Conservation (phyloP, 2,888 invertebrate species). For the Gnatocerus cornutus region DNA sequence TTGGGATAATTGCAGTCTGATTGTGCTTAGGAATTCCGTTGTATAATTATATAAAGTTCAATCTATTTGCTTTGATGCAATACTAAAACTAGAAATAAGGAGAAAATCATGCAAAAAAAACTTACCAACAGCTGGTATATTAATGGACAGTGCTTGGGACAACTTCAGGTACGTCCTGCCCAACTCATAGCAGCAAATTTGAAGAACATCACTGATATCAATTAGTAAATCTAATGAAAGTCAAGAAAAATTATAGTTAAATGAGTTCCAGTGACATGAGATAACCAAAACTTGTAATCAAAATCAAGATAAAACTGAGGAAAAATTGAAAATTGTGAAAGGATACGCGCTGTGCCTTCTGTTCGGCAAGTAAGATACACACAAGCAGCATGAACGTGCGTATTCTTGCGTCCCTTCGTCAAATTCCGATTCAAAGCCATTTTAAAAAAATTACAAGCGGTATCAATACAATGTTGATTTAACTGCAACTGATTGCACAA, state of each 20-base stretch:
- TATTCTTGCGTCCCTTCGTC: conserved; percentile 92
- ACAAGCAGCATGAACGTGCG: conserved; percentile 96
- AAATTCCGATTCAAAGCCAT: conserved; percentile 88
- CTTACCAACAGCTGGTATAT: conserved; percentile 91
- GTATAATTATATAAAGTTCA: no score
- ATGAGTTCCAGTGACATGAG: no score
- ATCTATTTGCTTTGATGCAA: no score
- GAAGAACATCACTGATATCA: conserved; percentile 97
- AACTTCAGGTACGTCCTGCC: conserved; percentile 94
- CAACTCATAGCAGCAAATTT: conserved; percentile 96
- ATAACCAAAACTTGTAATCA: not conserved
- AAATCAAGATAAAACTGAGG: no score
- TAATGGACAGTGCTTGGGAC: conserved; percentile 91
- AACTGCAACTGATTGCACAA: conserved; percentile 91
- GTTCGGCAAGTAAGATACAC: conserved; percentile 97
- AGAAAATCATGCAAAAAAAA: conserved; percentile 56
- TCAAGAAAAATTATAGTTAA: conserved; percentile 63
- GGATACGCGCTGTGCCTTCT: conserved; percentile 92
- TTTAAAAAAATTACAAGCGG: conserved; percentile 94
- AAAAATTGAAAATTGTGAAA: conserved; percentile 44
- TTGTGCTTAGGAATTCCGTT: no score
- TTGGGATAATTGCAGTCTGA: no score
- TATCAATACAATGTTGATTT: conserved; percentile 93
- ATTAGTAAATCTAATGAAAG: conserved; percentile 86
- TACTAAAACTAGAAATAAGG: no score